These are phyloP conservation scores for Pterocles burchelli DNA, from an alignment of 2,113 vertebrate species.

Conservation along the genomic window DNA sequence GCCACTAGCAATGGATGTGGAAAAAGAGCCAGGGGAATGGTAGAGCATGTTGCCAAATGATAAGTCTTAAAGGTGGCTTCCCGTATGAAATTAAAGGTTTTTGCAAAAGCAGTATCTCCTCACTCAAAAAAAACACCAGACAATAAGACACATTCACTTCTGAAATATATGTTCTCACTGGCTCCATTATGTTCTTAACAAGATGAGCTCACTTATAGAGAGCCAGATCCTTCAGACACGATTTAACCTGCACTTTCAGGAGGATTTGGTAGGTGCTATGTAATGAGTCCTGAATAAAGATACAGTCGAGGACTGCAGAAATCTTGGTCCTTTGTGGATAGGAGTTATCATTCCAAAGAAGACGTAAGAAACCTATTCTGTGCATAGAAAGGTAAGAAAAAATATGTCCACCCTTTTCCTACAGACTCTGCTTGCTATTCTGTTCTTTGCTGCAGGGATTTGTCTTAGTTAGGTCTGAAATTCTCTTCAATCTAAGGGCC, in stretches of 20 bases:
- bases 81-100: slow-evolving; percentile 47
- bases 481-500: background rate
- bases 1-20: slow-evolving; percentile 46
- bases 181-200: slow-evolving; percentile 69
- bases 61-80: slow-evolving; percentile 65
- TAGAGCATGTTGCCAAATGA: slow-evolving; percentile 26
- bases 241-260: slow-evolving; percentile 28
- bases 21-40: slow-evolving; percentile 35
- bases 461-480: slow-evolving; percentile 43
- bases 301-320: background rate
- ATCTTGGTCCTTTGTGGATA: slow-evolving; percentile 53
- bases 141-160: slow-evolving; percentile 47
- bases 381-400: slow-evolving; percentile 59
- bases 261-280: background rate
- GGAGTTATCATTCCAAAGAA: slow-evolving; percentile 69
- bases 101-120: slow-evolving; percentile 35
- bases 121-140: slow-evolving; percentile 38
- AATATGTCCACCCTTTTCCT: slow-evolving; percentile 41
- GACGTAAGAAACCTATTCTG: slow-evolving; percentile 60
- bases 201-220: slow-evolving; percentile 54
- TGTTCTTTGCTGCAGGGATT: slow-evolving; percentile 37
- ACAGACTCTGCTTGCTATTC: slow-evolving; percentile 23
- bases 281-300: slow-evolving; percentile 40
- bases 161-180: slow-evolving; percentile 65
- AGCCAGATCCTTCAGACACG: slow-evolving; percentile 9